Evolutionary conservation across 2,888 invertebrate genomes (phyloP), one percentile per base, ranked within the genome.

Genomic region (Epiblema foenella): DNA sequence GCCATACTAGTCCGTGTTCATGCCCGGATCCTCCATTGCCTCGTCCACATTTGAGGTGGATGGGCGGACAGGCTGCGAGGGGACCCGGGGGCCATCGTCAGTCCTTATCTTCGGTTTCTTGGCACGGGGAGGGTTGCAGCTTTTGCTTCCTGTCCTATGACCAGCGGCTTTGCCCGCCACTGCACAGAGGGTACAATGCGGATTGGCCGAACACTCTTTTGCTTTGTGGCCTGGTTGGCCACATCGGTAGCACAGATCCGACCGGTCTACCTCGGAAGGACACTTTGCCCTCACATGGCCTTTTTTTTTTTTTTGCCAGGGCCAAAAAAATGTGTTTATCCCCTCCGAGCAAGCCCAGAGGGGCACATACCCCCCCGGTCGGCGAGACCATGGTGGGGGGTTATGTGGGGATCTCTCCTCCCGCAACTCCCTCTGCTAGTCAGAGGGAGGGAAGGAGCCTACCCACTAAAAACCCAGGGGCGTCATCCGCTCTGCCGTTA

Each of bases 171-270:
- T 46, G 0, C 17, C 17, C 4, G 65, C 46, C 5, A 8, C 29
- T 7, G 15, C 65, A 17, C 60, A 62, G n/a, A n/a, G 7, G 1
- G 29, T 9, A 12, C 68, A 68, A 15, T 39, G 49, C 2, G 18
- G 51, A 2, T 33, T 10, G 12, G 52, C 52, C 10, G 39, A 15
- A 18, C 68, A 62, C 12, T 5, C 1, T 1, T 9, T 15, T 8
- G 51, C 33, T 10, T 33, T 68, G 42, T 68, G 68, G 0, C 62
- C 68, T 12, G n/a, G 33, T 1, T 33, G 12, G 2, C 68, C 62
- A 33, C 68, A 68, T 11, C 62, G 39, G 46, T 29, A 68, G 46
- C 68, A 68, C 7, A 54, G 46, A 0, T 37, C 52, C 0, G 54
- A 18, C 1, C 54, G 54, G 33, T 46, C 42, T 11, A 17, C 65